phyloP scores from a whole-genome alignment of 2,113 vertebrate genomes.

The Oreochromis tanganicae region DNA sequence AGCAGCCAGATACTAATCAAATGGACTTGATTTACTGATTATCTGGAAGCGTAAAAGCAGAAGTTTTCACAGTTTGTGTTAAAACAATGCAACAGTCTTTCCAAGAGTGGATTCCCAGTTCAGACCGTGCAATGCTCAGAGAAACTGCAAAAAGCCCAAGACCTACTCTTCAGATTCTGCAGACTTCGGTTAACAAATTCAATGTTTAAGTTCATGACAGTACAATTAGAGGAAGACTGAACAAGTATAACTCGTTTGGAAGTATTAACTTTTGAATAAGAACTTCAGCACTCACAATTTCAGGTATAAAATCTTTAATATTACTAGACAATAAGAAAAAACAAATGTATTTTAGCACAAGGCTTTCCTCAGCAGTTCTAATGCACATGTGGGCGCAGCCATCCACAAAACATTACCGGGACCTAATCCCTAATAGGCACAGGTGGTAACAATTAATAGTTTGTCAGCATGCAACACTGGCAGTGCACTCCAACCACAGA shows the following conservation, averaged over 20 bases:
- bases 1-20: not conserved
- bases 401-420: not conserved
- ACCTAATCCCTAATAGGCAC: not conserved
- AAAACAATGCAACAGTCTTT: not conserved
- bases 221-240: not conserved
- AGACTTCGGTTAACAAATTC: not conserved
- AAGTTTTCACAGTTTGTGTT: not conserved
- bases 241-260: not conserved
- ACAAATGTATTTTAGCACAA: not conserved
- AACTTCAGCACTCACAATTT: accelerated
- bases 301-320: not conserved
- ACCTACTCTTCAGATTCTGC: not conserved
- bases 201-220: not conserved
- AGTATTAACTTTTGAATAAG: not conserved
- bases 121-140: accelerated
- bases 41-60: not conserved
- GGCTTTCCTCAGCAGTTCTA: not conserved
- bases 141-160: not conserved
- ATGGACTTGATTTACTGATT: not conserved
- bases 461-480: not conserved
- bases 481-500: not conserved
- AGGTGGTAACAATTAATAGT: not conserved
- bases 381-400: not conserved
- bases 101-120: not conserved
- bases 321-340: not conserved